A percentile compares a stretch with the other conserved stretches of the same genome.
These are phyloP conservation scores for Dioctria linearis DNA, from an alignment of 2,888 invertebrate genomes.

Conservation along the genomic window DNA sequence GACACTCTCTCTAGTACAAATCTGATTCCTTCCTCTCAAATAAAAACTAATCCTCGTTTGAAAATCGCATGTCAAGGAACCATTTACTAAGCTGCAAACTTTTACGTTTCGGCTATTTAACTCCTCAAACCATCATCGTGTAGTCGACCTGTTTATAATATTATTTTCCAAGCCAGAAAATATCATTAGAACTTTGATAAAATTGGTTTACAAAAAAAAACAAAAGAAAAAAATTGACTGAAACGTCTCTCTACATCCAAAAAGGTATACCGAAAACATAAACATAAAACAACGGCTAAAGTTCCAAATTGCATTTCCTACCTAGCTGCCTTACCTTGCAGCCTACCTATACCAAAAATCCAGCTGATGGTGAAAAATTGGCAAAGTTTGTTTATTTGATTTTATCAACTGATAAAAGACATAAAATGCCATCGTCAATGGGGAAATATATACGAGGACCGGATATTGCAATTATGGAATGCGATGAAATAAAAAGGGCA, in stretches of 20 bases:
- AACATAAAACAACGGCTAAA: constrained; percentile 13
- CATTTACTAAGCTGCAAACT: constrained; percentile 2
- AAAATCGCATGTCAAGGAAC: background rate
- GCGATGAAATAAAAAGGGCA: constrained; percentile 38
- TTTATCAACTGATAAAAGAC: constrained; percentile 49
- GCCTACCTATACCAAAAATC: background rate
- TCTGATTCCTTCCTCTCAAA: no score
- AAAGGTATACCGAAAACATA: background rate
- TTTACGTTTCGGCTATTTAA: constrained; percentile 15
- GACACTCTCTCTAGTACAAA: no score
- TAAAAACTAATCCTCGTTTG: background rate
- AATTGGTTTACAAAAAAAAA: background rate
- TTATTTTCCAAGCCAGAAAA: background rate
- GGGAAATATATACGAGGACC: constrained; percentile 14
- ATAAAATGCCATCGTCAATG: constrained; percentile 40
- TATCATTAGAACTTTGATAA: constrained; percentile 22
- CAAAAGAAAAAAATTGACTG: background rate
- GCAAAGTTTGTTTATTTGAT: constrained; percentile 53
- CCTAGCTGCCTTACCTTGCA: background rate
- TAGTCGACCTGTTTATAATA: no score
- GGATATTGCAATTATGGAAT: constrained; percentile 41
- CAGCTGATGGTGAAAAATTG: constrained; percentile 28
- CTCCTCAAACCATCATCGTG: background rate
- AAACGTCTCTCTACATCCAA: background rate
- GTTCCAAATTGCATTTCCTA: constrained; percentile 25